Evolutionary conservation across 2,797 vertebrate species (phyloP), one percentile per base, ranked within the genome.

Genomic region (Octomys mimax): DNA sequence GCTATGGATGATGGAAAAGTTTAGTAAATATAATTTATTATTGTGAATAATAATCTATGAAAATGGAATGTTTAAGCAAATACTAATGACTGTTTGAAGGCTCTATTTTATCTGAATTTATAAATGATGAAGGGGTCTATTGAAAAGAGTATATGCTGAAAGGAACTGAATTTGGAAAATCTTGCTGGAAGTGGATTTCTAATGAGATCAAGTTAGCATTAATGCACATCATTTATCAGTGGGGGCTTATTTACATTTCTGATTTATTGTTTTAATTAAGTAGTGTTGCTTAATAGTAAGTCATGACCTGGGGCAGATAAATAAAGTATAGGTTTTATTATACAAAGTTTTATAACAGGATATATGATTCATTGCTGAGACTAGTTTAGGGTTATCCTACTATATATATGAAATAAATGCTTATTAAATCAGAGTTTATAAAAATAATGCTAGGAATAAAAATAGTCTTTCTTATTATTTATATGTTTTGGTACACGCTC

Each of bases 221-320:
- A 90, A 59, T 61, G 33, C 0, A 4, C 81, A 85, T 68, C n/a
- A 79, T 88, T 82, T 66, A 86, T 90, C 57, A 86, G 11, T 24
- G 39, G 90, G 4, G 6, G 79, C 1, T 91, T 75, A 90, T 80
- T 90, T 93, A 61, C 83, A 78, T 70, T 92, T 95, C 36, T 88
- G 78, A 95, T 92, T 90, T 93, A 86, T 78, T 33, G 26, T 52
- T 96, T 96, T 87, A 96, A 91, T 93, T 92, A 92, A 88, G 9
- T n/a, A 79, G 82, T 93, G 18, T 75, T 92, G 93, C 61, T 87
- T 93, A 87, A 82, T 42, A 85, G 36, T 62, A 88, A 90, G 16
- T 75, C 52, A 70, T 13, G 33, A 79, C 49, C 66, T 42, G 82
- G 36, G 24, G 36, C 31, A 90, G 77, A 85, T 87, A 84, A 75